A percentile compares a stretch with the other conserved stretches of the same genome.
phyloP scores from a whole-genome alignment of 92 coral and sea anemone genomes.

The Siderastrea siderea region DNA sequence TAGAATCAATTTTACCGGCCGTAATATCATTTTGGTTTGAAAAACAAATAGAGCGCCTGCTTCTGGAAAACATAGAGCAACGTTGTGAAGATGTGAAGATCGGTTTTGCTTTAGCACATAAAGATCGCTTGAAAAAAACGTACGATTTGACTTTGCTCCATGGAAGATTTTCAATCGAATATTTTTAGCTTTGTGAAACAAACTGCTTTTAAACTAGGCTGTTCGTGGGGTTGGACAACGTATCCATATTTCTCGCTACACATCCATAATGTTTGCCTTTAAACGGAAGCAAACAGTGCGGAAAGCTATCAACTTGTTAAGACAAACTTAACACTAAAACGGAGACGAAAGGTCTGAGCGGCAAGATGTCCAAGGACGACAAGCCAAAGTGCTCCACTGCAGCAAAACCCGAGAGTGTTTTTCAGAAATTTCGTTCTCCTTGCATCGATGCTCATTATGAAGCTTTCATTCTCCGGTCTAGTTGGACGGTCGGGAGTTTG shows the following conservation, averaged over 20 bases:
- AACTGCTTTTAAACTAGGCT: background rate
- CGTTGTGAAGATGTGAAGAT: background rate
- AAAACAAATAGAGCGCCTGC: slow-evolving; percentile 10
- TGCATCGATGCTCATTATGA: slow-evolving; percentile 88
- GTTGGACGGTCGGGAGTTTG: slow-evolving; percentile 86
- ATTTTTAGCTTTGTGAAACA: background rate
- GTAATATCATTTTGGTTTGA: slow-evolving; percentile 5
- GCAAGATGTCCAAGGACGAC: slow-evolving; percentile 10
- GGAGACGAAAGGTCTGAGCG: background rate
- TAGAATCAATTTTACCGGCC: slow-evolving; percentile 2
- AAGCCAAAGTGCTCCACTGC: background rate
- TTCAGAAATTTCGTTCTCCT: slow-evolving; percentile 70
- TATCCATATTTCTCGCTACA: background rate
- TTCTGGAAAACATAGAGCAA: no score
- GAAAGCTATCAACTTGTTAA: background rate
- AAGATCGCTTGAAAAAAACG: background rate
- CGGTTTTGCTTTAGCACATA: background rate
- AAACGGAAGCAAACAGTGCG: background rate
- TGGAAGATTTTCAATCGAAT: background rate
- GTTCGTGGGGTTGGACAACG: background rate
- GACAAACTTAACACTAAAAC: background rate
- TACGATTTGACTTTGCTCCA: background rate
- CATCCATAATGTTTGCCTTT: background rate
- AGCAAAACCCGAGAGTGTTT: slow-evolving; percentile 1
- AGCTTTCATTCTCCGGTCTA: slow-evolving; percentile 81